phyloP scores from a whole-genome alignment of 1,140 invertebrate species.

The Archivesica marissinica region DNA sequence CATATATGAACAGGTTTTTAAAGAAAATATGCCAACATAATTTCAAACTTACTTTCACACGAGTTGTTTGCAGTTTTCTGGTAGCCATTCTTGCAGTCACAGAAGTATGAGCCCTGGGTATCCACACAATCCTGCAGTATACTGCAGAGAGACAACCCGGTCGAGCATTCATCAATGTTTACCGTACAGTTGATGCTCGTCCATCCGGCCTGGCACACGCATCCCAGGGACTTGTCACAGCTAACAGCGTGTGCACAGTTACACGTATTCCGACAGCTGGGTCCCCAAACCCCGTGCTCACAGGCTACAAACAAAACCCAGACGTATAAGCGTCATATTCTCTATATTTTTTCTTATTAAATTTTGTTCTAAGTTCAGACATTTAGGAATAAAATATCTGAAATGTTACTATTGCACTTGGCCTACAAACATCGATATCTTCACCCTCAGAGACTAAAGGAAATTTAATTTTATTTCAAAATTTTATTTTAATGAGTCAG shows the following conservation, averaged over 20 bases:
- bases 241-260: background rate
- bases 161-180: slow-evolving; percentile 17
- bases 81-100: slow-evolving; percentile 26
- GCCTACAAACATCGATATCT: too few relatives aligned
- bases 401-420: too few relatives aligned
- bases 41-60: slow-evolving; percentile 38
- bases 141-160: background rate
- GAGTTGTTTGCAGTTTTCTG: background rate
- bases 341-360: too few relatives aligned
- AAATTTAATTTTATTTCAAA: too few relatives aligned
- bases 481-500: too few relatives aligned
- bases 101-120: slow-evolving; percentile 26
- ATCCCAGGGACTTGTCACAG: slow-evolving; percentile 22
- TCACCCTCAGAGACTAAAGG: too few relatives aligned
- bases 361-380: too few relatives aligned
- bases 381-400: too few relatives aligned
- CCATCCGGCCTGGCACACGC: slow-evolving; percentile 24
- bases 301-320: slow-evolving; percentile 11
- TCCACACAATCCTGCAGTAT: background rate
- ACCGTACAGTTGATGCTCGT: background rate
- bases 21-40: too few relatives aligned
- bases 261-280: background rate
- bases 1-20: too few relatives aligned
- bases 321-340: background rate
- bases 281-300: slow-evolving; percentile 12